These are phyloP conservation scores for Campopleginae sp. DNA, from an alignment of 2,888 invertebrate genomes.

Conservation along the genomic window DNA sequence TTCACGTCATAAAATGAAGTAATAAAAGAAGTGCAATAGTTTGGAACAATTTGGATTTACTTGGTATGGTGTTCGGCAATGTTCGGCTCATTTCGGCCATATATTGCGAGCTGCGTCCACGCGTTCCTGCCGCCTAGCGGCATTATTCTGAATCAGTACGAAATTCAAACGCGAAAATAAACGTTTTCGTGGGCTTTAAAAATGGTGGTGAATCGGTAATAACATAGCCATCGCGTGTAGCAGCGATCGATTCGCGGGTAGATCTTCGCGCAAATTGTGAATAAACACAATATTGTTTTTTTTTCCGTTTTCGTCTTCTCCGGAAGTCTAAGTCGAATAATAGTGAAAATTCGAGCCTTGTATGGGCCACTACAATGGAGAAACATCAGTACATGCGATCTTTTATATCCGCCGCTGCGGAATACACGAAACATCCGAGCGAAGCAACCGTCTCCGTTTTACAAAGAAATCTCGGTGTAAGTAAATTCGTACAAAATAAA, in stretches of 20 bases:
- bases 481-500: constrained; percentile 42
- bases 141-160: neutral
- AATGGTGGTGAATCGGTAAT: constrained; percentile 43
- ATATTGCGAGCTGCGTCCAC: neutral
- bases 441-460: constrained; percentile 78
- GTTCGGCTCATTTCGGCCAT: constrained; percentile 3
- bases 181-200: constrained; percentile 25
- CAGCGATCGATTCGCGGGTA: constrained; percentile 18
- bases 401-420: constrained; percentile 78
- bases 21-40: neutral
- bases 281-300: neutral
- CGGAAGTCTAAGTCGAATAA: neutral
- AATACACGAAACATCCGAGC: constrained; percentile 79
- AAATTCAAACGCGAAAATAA: constrained; percentile 25
- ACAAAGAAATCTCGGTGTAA: constrained; percentile 81
- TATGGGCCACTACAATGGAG: constrained; percentile 73
- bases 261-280: neutral
- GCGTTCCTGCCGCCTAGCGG: constrained; percentile 30
- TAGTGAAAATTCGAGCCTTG: constrained; percentile 4
- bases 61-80: neutral
- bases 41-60: neutral
- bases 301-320: too few relatives aligned
- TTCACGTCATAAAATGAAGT: neutral
- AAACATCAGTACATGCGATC: constrained; percentile 78
- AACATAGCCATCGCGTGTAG: constrained; percentile 17